Percentiles rank a stretch among this genome's conserved stretches.
Evolutionary conservation across 2,888 invertebrate species (phyloP).

Genomic region (Lagria hirta): DNA sequence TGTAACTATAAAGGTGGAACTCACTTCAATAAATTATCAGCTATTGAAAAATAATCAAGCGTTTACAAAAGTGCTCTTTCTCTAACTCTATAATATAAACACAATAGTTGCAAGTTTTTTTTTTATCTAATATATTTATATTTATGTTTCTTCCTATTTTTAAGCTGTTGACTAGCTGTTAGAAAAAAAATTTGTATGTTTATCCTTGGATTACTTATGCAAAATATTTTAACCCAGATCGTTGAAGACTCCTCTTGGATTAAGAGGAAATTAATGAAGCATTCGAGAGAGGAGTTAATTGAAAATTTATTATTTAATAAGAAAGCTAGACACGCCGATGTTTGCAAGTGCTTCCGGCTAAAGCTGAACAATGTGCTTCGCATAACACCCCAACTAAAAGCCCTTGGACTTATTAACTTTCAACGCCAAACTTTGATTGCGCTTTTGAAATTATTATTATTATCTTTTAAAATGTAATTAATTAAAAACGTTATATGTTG

Average conservation of each 20-base stretch:
- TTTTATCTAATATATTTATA: too few relatives aligned
- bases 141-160: too few relatives aligned
- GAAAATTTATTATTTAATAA: conserved; percentile 35
- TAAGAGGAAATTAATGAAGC: conserved; percentile 31
- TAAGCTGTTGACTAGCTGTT: too few relatives aligned
- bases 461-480: conserved; percentile 7
- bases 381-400: conserved; percentile 28
- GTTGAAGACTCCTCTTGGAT: conserved; percentile 23
- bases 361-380: conserved; percentile 29
- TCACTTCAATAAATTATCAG: conserved; percentile 31
- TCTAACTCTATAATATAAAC: too few relatives aligned
- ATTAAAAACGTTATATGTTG: too few relatives aligned
- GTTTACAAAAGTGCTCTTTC: conserved; percentile 22
- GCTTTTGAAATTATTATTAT: too few relatives aligned
- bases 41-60: conserved; percentile 25
- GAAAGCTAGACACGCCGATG: conserved; percentile 25
- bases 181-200: too few relatives aligned
- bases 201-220: too few relatives aligned
- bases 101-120: conserved; percentile 24
- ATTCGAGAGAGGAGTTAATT: conserved; percentile 31
- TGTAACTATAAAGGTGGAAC: conserved; percentile 26
- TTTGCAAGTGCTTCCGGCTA: conserved; percentile 28
- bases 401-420: conserved; percentile 18
- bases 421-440: too few relatives aligned
- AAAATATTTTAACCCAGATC: conserved; percentile 29